Evolutionary conservation across 2,888 invertebrate species (phyloP).

Genomic region (Aethes cnicana): DNA sequence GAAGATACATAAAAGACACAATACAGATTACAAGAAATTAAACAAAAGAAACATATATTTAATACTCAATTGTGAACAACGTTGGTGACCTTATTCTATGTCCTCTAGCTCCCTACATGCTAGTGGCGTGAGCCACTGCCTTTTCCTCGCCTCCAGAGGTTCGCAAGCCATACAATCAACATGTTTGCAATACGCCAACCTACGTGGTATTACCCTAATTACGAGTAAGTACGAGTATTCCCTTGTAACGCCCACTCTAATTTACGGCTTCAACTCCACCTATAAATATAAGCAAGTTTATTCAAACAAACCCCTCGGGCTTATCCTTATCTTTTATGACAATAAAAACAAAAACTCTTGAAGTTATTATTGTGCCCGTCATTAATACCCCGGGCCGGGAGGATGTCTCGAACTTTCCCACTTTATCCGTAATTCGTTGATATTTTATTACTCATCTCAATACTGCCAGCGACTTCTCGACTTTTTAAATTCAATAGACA

Average conservation of each 20-base stretch:
- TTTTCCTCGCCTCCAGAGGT: conserved; percentile 13
- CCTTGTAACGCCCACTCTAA: conserved; percentile 22
- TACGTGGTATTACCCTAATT: conserved; percentile 49
- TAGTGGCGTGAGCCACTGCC: conserved; percentile 15
- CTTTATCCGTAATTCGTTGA: conserved; percentile 16
- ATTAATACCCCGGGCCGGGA: conserved; percentile 15
- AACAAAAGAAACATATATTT: too few species aligned
- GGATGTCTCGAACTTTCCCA: conserved; percentile 1
- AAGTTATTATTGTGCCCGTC: conserved; percentile 26
- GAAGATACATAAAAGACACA: too few species aligned
- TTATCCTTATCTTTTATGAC: conserved; percentile 27
- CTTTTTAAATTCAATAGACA: conserved; percentile 8
- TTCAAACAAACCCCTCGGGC: conserved; percentile 25
- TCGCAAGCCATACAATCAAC: conserved; percentile 8
- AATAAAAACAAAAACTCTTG: conserved; percentile 27
- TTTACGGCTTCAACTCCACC: conserved; percentile 25
- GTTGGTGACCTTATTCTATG: background rate
- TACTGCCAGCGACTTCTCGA: conserved; percentile 10
- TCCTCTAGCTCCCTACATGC: conserved; percentile 1
- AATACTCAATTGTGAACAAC: too few species aligned
- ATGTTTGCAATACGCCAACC: conserved; percentile 19
- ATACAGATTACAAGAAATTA: too few species aligned
- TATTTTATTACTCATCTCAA: conserved; percentile 16
- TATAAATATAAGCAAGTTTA: conserved; percentile 28
- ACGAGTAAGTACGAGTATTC: too few species aligned